Base-by-base conservation (phyloP, 2,113 vertebrate species). In the Syngnathus scovelli region DNA sequence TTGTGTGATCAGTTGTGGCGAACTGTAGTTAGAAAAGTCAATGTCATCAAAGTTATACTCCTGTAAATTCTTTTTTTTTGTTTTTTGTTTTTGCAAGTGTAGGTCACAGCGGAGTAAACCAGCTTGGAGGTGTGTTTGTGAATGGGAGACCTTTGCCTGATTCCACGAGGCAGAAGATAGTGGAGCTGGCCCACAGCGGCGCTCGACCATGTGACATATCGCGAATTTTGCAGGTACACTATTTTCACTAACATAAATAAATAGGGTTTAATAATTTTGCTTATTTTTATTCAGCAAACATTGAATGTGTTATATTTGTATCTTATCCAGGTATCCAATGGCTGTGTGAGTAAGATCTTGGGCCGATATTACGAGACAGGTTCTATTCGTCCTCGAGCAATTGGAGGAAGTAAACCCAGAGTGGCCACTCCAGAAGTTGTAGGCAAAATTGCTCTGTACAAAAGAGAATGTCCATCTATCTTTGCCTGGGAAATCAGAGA, bases 401-500 rank as follows among this genome's bases (percentile, higher is more conserved):
- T 99, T 83, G 97, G 97, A 84, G 97, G 97, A 69, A 99, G 97
- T 87, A 99, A 99, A 88, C 97, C 97, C 8, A 91, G 97, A 89
- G 97, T 99, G 89, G 97, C 97, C 64, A 99, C 97, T 87, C 94
- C 95, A 64, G 96, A 98, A 89, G 97, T 99, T 89, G 97, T 99
- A 83, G 93, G 93, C 79, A 99, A 95, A 91, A 99, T 99, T 80
- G 95, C 96, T 74, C 95, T 96, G 84, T 99, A 96, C 92, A 99
- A 99, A 88, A 92, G 96, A 89, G 97, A 99, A 94, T 99, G 97
- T 86, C 97, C 96, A 41, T 99, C 97, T 82, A 99, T 99, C 87
- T 99, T 99, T 79, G 97, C 96, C 83, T 99, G 97, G 97, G 97
- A 99, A 92, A 99, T 99, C 88, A 93, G 97, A 92, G 97, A 99